Percentiles rank a stretch among this genome's conserved stretches.
Evolutionary conservation across 2,888 invertebrate species (phyloP).

Genomic region (Sarcophaga subvicina): DNA sequence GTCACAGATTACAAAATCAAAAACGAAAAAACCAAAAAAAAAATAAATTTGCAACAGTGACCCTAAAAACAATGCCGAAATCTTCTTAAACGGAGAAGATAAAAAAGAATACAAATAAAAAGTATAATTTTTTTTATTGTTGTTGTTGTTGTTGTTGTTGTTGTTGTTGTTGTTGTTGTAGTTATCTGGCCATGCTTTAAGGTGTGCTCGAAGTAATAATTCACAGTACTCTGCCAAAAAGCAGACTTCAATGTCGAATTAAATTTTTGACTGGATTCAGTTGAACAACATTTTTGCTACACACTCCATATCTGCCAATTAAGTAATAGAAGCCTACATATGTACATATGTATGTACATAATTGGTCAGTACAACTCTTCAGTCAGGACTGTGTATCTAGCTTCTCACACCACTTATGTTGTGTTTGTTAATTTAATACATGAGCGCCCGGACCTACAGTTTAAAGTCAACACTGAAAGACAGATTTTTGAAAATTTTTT

Average conservation of each 20-base stretch:
- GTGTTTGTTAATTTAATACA: too few species aligned
- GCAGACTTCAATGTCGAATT: conserved; percentile 71
- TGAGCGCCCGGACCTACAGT: too few species aligned
- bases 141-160: conserved; percentile 69
- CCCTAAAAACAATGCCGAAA: conserved; percentile 57
- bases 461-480: too few species aligned
- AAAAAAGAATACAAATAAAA: conserved; percentile 31
- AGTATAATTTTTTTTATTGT: conserved; percentile 55
- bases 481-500: too few species aligned
- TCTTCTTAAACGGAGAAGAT: conserved; percentile 43
- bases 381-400: too few species aligned
- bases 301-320: neutral
- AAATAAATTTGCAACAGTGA: conserved; percentile 19
- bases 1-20: neutral
- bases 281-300: conserved; percentile 9
- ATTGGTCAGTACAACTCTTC: too few species aligned
- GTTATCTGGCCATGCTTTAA: conserved; percentile 75
- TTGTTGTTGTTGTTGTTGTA: conserved; percentile 65
- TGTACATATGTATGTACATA: too few species aligned
- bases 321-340: neutral
- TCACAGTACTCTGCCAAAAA: conserved; percentile 74
- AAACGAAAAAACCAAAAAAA: neutral
- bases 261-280: neutral
- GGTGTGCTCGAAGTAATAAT: conserved; percentile 81
- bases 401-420: too few species aligned